Evolutionary conservation across 2,888 invertebrate species (phyloP), one percentile per base, ranked within the genome.

Genomic region (Dioctria linearis): DNA sequence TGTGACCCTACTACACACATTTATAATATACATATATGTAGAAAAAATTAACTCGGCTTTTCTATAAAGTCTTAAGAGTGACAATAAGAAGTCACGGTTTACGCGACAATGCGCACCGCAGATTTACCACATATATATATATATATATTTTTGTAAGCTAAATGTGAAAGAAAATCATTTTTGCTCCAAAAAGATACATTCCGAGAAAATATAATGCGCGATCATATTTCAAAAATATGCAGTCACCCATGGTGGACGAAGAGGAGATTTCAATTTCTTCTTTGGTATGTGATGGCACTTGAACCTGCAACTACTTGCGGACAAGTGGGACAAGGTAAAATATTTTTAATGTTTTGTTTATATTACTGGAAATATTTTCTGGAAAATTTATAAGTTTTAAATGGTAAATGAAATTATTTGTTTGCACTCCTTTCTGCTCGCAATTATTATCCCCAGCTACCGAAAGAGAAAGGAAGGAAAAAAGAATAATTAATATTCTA

Each of bases 181-280:
- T 63, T 76, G 76, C 76, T 76, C 76, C 76, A 76, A 63, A 76
- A 76, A 76, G 76, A 76, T 63, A 46, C 76, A 76, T 76, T 76
- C 63, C 76, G n/a, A 76, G 76, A 49, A 61, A 61, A 76, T 49
- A 46, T 37, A 37, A 39, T 40, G 25, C 42, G 76, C 49, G 76
- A 76, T 76, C 76, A 63, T 63, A 76, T 76, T 76, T 76, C 76
- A 46, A 76, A 63, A 76, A 61, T 25, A 39, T 63, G 73, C 76
- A 76, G 61, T 76, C 76, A 63, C 37, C 63, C 76, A 49, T 76
- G 63, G 13, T 63, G n/a, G 46, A 25, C 25, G 25, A 25, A 25
- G 25, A 63, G 61, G 49, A 63, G 43, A 76, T 76, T 76, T 76
- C 76, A 76, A 63, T 76, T 76, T 76, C 76, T 76, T 63, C 63